Conservation (phyloP, 23 tunicate genomes). For the Corella eumyota region DNA sequence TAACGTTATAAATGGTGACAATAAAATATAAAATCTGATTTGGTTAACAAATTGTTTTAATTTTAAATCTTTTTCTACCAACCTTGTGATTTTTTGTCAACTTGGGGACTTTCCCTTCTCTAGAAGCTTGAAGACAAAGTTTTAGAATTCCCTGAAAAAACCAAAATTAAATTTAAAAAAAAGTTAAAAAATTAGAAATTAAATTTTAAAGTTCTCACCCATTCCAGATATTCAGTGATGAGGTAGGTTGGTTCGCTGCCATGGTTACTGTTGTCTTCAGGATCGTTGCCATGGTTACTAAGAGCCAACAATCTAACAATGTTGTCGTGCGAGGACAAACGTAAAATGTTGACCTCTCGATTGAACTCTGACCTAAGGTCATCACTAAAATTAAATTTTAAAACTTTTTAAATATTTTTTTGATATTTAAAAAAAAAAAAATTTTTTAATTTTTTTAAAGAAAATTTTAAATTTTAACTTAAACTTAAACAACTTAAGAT, state of each 20-base stretch:
- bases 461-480: too few species aligned
- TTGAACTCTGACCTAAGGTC: constrained; percentile 30
- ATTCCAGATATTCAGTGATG: constrained; percentile 81
- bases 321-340: constrained; percentile 45
- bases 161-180: background rate
- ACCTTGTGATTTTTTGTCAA: constrained; percentile 64
- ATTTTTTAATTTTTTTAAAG: too few species aligned
- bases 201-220: constrained; percentile 36
- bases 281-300: constrained; percentile 4
- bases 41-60: too few species aligned
- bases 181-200: background rate
- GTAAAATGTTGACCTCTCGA: constrained; percentile 45
- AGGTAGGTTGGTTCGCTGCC: too few species aligned
- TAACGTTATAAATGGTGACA: too few species aligned
- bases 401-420: too few species aligned
- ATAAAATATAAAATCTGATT: too few species aligned
- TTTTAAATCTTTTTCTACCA: too few species aligned
- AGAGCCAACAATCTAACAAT: constrained; percentile 58
- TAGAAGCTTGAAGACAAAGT: constrained; percentile 74
- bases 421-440: too few species aligned
- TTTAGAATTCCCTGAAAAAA: constrained; percentile 81
- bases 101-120: constrained; percentile 45
- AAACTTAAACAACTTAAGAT: too few species aligned
- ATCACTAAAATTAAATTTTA: too few species aligned
- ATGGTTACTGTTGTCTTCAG: too few species aligned